A percentile compares a stretch with the other conserved stretches of the same genome.
phyloP scores from a whole-genome alignment of 2,888 invertebrate species.

The Mesorhabditis sp. region DNA sequence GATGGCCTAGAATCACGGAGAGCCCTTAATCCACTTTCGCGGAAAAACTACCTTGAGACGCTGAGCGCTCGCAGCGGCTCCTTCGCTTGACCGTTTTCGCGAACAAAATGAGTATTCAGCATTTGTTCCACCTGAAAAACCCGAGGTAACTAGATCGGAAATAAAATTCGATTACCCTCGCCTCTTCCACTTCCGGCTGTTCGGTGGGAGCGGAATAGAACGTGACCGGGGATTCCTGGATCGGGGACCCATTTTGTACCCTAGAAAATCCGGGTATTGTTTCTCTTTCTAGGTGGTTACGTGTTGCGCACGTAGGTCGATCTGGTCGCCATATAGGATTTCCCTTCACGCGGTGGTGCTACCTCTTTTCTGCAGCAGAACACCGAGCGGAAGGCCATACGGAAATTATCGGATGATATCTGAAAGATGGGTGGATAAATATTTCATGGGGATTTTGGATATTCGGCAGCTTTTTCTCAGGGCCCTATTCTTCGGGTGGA shows the following conservation, averaged over 20 bases:
- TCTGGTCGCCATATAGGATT: constrained; percentile 1
- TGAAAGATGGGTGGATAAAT: not conserved
- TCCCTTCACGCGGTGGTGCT: constrained; percentile 7
- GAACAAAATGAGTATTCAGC: not conserved
- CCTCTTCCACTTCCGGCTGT: no score
- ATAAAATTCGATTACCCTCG: not conserved
- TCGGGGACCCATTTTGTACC: not conserved
- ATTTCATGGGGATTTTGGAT: constrained; percentile 11
- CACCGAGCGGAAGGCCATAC: constrained; percentile 48
- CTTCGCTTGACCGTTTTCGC: not conserved
- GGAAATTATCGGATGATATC: constrained; percentile 50
- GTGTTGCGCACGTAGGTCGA: not conserved
- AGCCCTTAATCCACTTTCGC: not conserved
- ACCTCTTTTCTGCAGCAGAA: constrained; percentile 34
- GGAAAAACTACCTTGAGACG: not conserved
- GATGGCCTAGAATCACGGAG: not conserved
- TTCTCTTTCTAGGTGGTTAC: not conserved
- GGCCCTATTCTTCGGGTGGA: not conserved
- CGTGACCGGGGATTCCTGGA: not conserved
- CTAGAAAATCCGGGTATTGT: not conserved
- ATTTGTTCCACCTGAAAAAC: not conserved
- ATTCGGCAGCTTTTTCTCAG: not conserved
- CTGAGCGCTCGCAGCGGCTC: not conserved
- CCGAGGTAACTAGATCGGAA: not conserved
- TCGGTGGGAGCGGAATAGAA: no score